Evolutionary conservation across 2,113 vertebrate species (phyloP).

Genomic region (Dasyornis broadbenti): DNA sequence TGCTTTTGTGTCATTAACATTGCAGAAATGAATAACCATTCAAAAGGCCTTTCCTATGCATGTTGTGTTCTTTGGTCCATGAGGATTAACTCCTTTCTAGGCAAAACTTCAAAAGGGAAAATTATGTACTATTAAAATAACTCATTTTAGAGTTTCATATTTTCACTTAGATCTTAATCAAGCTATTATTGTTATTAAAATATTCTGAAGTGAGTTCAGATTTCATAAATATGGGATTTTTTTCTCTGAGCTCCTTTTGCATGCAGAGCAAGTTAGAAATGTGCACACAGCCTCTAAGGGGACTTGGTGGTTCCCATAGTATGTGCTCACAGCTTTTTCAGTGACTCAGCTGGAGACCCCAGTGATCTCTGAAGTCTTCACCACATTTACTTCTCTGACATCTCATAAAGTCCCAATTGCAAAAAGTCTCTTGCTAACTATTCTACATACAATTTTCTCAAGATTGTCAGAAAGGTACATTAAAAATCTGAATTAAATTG

Average conservation of each 20-base stretch:
- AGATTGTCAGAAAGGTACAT: background rate
- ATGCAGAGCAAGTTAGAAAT: background rate
- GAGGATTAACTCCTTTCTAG: conserved; percentile 4
- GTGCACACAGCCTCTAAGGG: background rate
- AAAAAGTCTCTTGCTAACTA: background rate
- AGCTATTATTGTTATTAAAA: conserved; percentile 54
- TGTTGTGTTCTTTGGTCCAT: background rate
- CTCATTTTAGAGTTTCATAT: background rate
- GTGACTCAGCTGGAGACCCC: background rate
- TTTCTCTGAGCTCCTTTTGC: background rate
- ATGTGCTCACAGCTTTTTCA: conserved; percentile 6
- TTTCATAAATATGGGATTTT: conserved; percentile 28
- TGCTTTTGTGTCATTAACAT: background rate
- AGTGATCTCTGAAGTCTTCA: background rate
- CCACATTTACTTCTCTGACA: background rate
- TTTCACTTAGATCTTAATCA: conserved; percentile 48
- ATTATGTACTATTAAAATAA: conserved; percentile 24
- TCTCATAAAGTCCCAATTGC: background rate
- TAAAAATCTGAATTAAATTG: background rate
- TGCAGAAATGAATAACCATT: conserved; percentile 1
- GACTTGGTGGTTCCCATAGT: background rate
- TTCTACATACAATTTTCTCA: background rate
- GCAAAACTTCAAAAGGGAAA: conserved; percentile 39
- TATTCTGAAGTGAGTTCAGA: conserved; percentile 28
- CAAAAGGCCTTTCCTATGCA: background rate